These are phyloP conservation scores for Endomychus coccineus DNA, from an alignment of 2,888 invertebrate genomes.

Conservation along the genomic window DNA sequence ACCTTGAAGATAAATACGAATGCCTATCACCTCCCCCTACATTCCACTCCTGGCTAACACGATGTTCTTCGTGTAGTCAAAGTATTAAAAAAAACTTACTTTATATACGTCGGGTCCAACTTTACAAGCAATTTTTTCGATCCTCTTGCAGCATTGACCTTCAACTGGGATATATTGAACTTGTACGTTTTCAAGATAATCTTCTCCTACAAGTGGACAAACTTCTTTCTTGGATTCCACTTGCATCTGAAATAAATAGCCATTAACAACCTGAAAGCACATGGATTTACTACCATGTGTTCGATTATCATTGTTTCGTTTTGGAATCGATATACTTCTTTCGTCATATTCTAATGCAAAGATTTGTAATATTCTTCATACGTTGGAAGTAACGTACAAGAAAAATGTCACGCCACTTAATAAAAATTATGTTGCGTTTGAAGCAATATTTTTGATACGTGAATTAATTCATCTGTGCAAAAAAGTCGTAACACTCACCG, in stretches of 20 bases:
- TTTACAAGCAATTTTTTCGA: constrained; percentile 54
- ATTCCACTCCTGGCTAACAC: too few relatives aligned
- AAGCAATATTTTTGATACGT: too few relatives aligned
- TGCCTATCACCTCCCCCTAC: too few relatives aligned
- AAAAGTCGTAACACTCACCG: constrained; percentile 33
- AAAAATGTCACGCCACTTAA: too few relatives aligned
- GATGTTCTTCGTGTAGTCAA: too few relatives aligned
- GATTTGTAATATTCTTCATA: too few relatives aligned
- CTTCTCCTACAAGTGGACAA: constrained; percentile 6
- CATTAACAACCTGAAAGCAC: too few relatives aligned
- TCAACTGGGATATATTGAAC: constrained; percentile 37
- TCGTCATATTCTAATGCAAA: background rate
- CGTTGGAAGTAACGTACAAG: background rate
- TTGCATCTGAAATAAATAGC: constrained; percentile 9
- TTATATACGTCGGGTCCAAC: constrained; percentile 35
- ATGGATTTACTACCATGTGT: too few relatives aligned
- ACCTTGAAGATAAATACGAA: too few relatives aligned
- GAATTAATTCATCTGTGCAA: background rate
- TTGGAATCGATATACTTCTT: background rate
- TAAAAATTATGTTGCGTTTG: too few relatives aligned
- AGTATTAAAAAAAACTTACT: too few relatives aligned
- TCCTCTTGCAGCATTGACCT: constrained; percentile 58
- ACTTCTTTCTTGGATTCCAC: constrained; percentile 4
- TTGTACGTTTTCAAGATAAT: constrained; percentile 4
- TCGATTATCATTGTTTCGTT: background rate